phyloP scores from a whole-genome alignment of 2,113 vertebrate species.

The Acinonyx jubatus region DNA sequence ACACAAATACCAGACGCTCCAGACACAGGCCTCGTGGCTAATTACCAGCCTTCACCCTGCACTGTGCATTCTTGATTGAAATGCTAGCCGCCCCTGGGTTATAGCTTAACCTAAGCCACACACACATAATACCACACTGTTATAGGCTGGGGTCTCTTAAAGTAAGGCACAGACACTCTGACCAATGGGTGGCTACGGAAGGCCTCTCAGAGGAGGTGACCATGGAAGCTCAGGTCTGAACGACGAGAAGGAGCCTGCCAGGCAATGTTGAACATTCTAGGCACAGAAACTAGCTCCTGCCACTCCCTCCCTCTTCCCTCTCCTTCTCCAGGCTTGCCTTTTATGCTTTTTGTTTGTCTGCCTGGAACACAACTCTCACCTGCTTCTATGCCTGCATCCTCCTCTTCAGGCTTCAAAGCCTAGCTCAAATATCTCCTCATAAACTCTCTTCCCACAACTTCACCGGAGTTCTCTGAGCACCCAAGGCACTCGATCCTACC shows the following conservation, averaged over 20 bases:
- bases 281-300: neutral
- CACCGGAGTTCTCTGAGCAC: neutral
- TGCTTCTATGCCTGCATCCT: neutral
- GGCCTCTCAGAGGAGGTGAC: neutral
- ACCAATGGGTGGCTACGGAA: neutral
- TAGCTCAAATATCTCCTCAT: neutral
- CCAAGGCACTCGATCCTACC: neutral
- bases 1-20: neutral
- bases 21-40: neutral
- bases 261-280: neutral
- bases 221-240: neutral
- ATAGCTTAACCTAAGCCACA: neutral
- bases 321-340: neutral
- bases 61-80: neutral
- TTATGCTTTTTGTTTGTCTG: neutral
- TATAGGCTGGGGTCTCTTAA: neutral
- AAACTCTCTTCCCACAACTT: neutral
- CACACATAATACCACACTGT: too few relatives aligned
- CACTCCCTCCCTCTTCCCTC: neutral
- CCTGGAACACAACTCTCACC: neutral
- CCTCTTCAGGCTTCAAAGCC: neutral
- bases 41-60: neutral
- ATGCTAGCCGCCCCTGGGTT: neutral
- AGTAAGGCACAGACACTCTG: neutral
- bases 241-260: neutral